Base-by-base conservation (phyloP, 2,888 invertebrate species). In the Iphiclides podalirius region DNA sequence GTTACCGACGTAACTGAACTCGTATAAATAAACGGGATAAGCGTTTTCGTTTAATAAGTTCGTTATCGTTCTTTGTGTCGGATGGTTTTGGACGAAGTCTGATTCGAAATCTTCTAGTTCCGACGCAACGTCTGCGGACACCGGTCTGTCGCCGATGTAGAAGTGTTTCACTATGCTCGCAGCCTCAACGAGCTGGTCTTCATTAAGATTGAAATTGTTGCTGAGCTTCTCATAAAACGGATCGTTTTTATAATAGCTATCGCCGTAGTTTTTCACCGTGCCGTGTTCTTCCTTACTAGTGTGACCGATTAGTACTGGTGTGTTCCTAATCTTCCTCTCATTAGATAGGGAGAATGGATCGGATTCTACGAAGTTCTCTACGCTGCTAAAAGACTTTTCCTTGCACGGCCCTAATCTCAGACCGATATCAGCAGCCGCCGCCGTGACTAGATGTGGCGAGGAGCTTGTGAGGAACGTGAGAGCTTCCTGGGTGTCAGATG, bases 371-470 rank as follows among this genome's bases (percentile, higher is more conserved):
- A 87, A 78, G 52, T 77, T 86, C 34, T 74, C 72, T 6, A 87
- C 63, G 1, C 82, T 76, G 58, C 83, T 83, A 26, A 80, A 85
- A 2, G 82, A 81, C 52, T 66, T 74, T 62, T 88, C 88, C 49
- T 65, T 79, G 47, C 87, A 88, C 2, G 87, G 83, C 43, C 70
- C 72, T 9, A 87, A 58, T 42, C 67, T 55, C 35, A 86, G 60
- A 15, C 70, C 61, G 39, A 83, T 54, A 47, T 77, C 75, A 12
- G 54, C 54, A 38, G 77, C 71, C 15, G 86, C 84, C 3, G 60
- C 75, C 15, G 75, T 70, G 1, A 88, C 80, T 49, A 83, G 57
- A 31, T 72, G 59, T 36, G 74, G 75, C 9, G 81, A 67, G 14
- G 72, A 60, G 14, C 55, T 60, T 26, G 61, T 52, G 1, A 88